Conservation (phyloP, 2,113 vertebrate genomes). For the Lipophrys pholis region DNA sequence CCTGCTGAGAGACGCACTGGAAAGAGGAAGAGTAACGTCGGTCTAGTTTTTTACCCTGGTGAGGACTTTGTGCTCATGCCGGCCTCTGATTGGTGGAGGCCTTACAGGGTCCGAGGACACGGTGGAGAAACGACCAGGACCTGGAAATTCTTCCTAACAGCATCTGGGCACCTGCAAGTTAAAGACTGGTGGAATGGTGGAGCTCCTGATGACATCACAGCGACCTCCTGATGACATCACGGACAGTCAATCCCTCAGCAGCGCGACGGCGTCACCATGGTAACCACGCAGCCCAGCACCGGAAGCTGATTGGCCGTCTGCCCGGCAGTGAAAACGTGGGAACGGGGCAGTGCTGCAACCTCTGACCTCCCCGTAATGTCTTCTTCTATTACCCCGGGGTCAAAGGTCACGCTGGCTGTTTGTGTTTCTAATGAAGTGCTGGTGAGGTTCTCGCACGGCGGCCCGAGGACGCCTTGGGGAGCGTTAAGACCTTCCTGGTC, state of each 20-base stretch:
- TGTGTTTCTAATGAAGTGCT: conserved; percentile 10
- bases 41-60: no score
- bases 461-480: conserved; percentile 7
- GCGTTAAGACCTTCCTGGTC: not conserved
- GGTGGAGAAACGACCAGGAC: no score
- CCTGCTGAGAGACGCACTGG: conserved; percentile 20
- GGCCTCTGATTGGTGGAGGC: no score
- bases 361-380: conserved; percentile 2
- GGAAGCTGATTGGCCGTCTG: conserved; percentile 19
- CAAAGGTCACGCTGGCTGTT: conserved; percentile 21
- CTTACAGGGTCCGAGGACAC: no score
- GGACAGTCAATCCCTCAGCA: no score
- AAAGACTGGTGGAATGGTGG: no score
- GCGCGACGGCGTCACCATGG: not conserved
- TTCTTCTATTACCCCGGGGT: not conserved
- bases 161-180: no score
- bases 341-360: conserved; percentile 11
- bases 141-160: no score
- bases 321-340: conserved; percentile 25
- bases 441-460: conserved; percentile 2
- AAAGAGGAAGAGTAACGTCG: not conserved
- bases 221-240: not conserved
- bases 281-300: not conserved
- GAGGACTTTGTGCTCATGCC: no score
- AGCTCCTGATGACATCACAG: not conserved